Evolutionary conservation across 2,113 vertebrate genomes (phyloP), one percentile per base, ranked within the genome.

Genomic region (Oxyura jamaicensis): DNA sequence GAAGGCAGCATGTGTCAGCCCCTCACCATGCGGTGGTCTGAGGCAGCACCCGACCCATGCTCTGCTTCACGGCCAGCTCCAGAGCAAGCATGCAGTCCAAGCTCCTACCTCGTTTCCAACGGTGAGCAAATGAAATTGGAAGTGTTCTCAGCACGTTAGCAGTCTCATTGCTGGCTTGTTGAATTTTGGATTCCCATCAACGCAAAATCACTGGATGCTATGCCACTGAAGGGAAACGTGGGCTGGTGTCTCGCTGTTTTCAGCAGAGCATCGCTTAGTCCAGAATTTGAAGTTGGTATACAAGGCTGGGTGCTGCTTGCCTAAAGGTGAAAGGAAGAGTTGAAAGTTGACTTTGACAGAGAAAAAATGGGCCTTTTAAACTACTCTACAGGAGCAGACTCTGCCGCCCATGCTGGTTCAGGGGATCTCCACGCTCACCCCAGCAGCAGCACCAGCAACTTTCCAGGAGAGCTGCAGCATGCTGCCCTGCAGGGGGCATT

Each of bases 401-500:
- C 82, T 95, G 88, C 67, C 31, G 73, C n/a, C 12, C 23, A 6
- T 4, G 22, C 65, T 53, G 22, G 42, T 77, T 59, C 55, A 79
- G 46, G 29, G 67, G 65, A 79, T 71, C 17, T 89, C 62, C 4
- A 62, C 0, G 0, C 63, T 71, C 1, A 0, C 11, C 0, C 0
- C 11, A 56, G 75, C 31, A 65, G 46, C 1, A 1, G 73, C 0
- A 0, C 44, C 41, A 82, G 48, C 33, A 84, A 33, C 67, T 31
- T 59, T 48, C 66, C 17, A 31, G 50, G 55, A 87, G 44, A 86
- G 79, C 0, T 1, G 48, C 65, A 56, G 18, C 48, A 42, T 58
- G 52, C 46, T 69, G 66, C 3, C 1, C 59, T 41, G 22, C 63
- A 25, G 26, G 35, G 29, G 15, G 23, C 21, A 29, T 67, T 19